These are phyloP conservation scores for Solenodon paradoxus DNA, from an alignment of 2,113 vertebrate species.

Conservation along the genomic window DNA sequence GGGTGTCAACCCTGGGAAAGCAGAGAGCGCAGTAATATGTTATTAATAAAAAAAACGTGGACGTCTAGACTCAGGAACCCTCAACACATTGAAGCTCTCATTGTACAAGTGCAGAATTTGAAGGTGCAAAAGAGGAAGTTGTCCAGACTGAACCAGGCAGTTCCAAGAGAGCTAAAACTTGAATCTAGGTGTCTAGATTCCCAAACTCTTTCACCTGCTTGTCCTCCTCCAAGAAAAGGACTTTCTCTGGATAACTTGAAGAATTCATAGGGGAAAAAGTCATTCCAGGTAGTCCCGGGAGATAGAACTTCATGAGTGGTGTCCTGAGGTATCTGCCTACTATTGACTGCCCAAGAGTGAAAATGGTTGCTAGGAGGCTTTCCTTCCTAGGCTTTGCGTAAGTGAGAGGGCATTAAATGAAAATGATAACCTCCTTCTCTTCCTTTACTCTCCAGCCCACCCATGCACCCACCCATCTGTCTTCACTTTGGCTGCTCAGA, in stretches of 20 bases:
- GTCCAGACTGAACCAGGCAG: not conserved
- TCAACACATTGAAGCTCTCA: not conserved
- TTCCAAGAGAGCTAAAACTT: not conserved
- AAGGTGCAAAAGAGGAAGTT: not conserved
- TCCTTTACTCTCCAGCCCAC: not conserved
- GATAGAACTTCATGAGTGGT: fast-evolving
- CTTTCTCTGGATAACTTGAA: not conserved
- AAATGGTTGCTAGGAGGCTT: not conserved
- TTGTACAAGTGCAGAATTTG: not conserved
- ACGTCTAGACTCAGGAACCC: not conserved
- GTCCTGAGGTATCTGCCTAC: not conserved
- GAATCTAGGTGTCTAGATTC: not conserved
- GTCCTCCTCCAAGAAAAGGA: not conserved
- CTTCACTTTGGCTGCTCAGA: not conserved
- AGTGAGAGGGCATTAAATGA: not conserved
- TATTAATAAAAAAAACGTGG: not conserved
- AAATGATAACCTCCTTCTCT: not conserved
- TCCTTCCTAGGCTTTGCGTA: not conserved
- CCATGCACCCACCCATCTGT: not conserved
- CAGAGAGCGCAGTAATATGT: not conserved
- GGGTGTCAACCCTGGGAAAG: not conserved
- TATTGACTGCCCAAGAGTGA: not conserved
- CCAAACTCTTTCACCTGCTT: not conserved
- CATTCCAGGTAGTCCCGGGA: not conserved
- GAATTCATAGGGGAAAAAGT: not conserved